Percentiles rank a stretch among this genome's conserved stretches.
Evolutionary conservation across 2,113 vertebrate genomes (phyloP).

Genomic region (Typhlomys cinereus): DNA sequence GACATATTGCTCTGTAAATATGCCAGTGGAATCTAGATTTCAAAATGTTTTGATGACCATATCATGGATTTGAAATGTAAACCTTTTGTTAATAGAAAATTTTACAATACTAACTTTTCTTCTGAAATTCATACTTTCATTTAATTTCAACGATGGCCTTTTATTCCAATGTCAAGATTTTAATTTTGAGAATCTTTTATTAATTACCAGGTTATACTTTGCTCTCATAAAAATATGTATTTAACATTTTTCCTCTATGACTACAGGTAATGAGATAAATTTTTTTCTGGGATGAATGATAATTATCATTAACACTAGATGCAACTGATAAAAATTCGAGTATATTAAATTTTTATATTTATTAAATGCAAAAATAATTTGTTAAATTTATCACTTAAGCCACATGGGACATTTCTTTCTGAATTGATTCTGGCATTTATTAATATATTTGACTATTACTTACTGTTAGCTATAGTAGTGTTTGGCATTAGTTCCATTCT

Average conservation of each 20-base stretch:
- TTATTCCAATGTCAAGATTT: slow-evolving; percentile 20
- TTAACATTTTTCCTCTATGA: neutral
- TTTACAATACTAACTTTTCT: neutral
- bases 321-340: neutral
- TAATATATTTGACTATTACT: slow-evolving; percentile 31
- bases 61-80: slow-evolving; percentile 47
- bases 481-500: neutral
- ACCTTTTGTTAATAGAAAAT: neutral
- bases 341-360: slow-evolving; percentile 27
- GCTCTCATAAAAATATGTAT: slow-evolving; percentile 5
- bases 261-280: neutral
- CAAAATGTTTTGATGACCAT: slow-evolving; percentile 35
- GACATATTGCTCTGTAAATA: slow-evolving; percentile 9
- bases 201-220: neutral
- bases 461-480: neutral
- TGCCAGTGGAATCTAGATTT: neutral
- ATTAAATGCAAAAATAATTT: slow-evolving; percentile 33
- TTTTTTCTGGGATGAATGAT: slow-evolving; percentile 31
- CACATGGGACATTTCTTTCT: neutral
- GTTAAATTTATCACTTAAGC: slow-evolving; percentile 4
- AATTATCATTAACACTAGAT: slow-evolving; percentile 6
- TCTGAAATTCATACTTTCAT: slow-evolving; percentile 16
- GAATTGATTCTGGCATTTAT: slow-evolving; percentile 22
- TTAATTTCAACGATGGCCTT: neutral
- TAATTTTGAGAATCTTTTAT: slow-evolving; percentile 20